Percentiles rank a stretch among this genome's conserved stretches.
These are phyloP conservation scores for Caenorhabditis virilis DNA, from an alignment of 2,888 invertebrate genomes.

Conservation along the genomic window DNA sequence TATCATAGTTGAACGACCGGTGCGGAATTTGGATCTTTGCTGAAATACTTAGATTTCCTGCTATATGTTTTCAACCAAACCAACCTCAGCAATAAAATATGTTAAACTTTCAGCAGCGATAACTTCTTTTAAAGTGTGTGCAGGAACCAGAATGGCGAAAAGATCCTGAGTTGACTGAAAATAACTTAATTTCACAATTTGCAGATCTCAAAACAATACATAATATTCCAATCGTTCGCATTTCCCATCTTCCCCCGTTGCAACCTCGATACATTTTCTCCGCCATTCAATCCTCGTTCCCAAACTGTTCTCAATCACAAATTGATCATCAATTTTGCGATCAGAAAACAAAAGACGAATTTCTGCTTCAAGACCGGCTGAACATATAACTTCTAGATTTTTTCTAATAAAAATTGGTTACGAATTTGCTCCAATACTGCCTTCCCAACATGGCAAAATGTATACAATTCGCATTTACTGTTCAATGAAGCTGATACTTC, in stretches of 20 bases:
- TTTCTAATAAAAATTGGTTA: constrained; percentile 9
- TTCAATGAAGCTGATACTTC: constrained; percentile 40
- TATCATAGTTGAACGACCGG: constrained; percentile 35
- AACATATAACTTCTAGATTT: constrained; percentile 4
- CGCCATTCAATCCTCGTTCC: constrained; percentile 38
- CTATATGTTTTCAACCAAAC: neutral
- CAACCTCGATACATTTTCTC: constrained; percentile 35
- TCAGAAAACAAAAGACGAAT: constrained; percentile 22
- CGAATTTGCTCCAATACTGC: constrained; percentile 20
- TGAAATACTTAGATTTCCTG: constrained; percentile 6
- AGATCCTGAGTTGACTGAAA: constrained; percentile 40
- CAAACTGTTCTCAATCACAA: constrained; percentile 26
- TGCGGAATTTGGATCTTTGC: constrained; percentile 23
- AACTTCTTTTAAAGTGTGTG: constrained; percentile 30
- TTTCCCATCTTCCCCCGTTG: constrained; percentile 18
- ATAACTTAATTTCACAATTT: too few relatives aligned
- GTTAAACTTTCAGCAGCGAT: constrained; percentile 10
- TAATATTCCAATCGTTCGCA: constrained; percentile 32
- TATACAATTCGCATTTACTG: constrained; percentile 37
- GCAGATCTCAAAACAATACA: too few relatives aligned
- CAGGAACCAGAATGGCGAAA: constrained; percentile 31
- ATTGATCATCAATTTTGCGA: constrained; percentile 39
- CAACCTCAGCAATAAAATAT: constrained; percentile 25
- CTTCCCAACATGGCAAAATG: constrained; percentile 40
- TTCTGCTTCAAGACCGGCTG: constrained; percentile 34